These are phyloP conservation scores for Characodon lateralis DNA, from an alignment of 2,797 vertebrate genomes.

Conservation along the genomic window DNA sequence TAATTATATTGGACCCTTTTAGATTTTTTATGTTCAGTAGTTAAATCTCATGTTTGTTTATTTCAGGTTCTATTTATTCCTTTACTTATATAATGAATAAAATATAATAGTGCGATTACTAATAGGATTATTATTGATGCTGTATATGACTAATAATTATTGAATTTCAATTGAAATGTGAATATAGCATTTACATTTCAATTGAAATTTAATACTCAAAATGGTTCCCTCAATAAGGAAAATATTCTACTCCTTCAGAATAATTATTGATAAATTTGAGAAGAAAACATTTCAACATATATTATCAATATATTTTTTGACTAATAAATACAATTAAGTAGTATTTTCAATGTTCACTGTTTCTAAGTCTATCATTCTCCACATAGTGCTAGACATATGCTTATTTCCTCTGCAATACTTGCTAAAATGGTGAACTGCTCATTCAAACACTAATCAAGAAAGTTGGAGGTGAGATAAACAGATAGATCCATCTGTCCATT, in stretches of 20 bases:
- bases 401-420: constrained; percentile 12
- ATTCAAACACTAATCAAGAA: constrained; percentile 2
- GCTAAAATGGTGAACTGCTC: constrained; percentile 17
- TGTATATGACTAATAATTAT: not conserved
- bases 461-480: constrained; percentile 6
- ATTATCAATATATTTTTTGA: too few relatives aligned
- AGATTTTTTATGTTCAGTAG: too few relatives aligned
- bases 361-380: not conserved
- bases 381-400: constrained; percentile 26
- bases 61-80: not conserved
- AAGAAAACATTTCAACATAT: too few relatives aligned
- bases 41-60: too few relatives aligned
- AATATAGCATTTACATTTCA: too few relatives aligned
- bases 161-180: not conserved
- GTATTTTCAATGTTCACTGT: not conserved
- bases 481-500: not conserved
- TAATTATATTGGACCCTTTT: not conserved
- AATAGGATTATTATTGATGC: not conserved
- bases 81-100: not conserved
- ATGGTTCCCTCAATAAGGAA: too few relatives aligned
- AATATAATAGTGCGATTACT: not conserved
- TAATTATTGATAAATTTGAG: too few relatives aligned
- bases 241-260: too few relatives aligned
- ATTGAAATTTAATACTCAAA: not conserved
- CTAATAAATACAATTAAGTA: not conserved